Evolutionary conservation across 1,140 invertebrate genomes (phyloP), one percentile per base, ranked within the genome.

Genomic region (Latrodectus geometricus): DNA sequence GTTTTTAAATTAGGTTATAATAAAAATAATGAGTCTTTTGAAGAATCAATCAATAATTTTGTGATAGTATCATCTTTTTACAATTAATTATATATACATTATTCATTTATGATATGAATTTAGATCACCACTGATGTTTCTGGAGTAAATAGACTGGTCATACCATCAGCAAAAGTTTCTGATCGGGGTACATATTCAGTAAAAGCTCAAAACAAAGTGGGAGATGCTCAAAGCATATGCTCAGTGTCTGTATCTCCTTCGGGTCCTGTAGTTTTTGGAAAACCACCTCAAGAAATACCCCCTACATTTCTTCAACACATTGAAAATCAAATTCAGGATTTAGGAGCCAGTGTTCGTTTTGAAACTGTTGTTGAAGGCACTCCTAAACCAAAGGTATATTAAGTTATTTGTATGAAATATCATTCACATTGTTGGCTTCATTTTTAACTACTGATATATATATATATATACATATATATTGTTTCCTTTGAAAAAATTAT

Each of bases 181-280:
- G 98, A 99, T 91, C 96, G 97, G 4, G 98, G 97, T 5, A 95
- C 95, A 69, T 99, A 99, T 91, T 98, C 97, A 0, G 98, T 97
- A 89, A 96, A 99, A 17, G 96, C 97, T 14, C 98, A 98, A 90
- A 99, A 99, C 91, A 93, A 95, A 7, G 96, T 95, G 61, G 98
- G 98, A n/a, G 95, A 96, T 88, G 95, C 94, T 0, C 95, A 96
- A 89, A 95, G 95, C 89, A 95, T 96, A 87, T 94, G 95, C 0
- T 94, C 95, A 88, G 89, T 96, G 5, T 95, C 95, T 68, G 94
- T 96, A 0, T 95, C 49, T 49, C 50, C 86, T 52, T 50, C 86
- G 17, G 49, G 49, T 35, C 89, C 89, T 80, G 49, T 86, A 4
- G 84, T 78, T 11, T 82, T 83, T 20, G 54, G 50, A 9, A 65